Base-by-base conservation (phyloP, 2,888 invertebrate species). In the Mythimna pallens region DNA sequence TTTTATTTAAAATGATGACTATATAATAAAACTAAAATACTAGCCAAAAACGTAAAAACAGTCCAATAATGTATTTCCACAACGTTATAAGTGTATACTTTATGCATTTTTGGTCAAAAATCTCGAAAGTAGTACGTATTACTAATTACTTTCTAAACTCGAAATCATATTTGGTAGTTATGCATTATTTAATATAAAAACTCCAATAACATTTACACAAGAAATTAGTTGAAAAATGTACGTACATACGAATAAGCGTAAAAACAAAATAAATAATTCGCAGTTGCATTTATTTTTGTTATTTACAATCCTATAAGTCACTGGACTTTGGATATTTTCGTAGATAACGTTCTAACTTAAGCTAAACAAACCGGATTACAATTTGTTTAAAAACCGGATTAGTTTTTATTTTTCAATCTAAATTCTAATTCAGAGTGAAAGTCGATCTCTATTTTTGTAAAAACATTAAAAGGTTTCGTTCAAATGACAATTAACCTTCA, bases 401-500 rank as follows among this genome's bases (percentile, higher is more conserved):
- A 2, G 2, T 52, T 20, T 59, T 61, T 71, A 70, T 22, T 57
- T 58, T 78, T 77, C 54, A 58, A 73, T 78, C 59, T 70, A 65
- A 67, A 67, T 74, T 80, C 80, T 70, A 79, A 68, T 83, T 65
- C 22, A 7, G 57, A 22, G 1, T 36, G 20, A 68, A 72, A 65
- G 47, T 3, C 47, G 52, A 59, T 0, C 61, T 22, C 43, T 63
- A 54, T 77, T 82, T 71, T 68, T 71, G 64, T 54, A 36, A 5
- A 30, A 62, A 30, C 68, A 82, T 72, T 70, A 63, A 50, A 77
- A 50, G 30, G 50, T 61, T 61, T 77, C 54, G 12, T 82, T 54
- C 10, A 64, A 65, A 77, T 34, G 54, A 54, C 36, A 71, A 82
- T 82, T 62, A 65, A 63, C 67, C 54, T 54, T 65, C 65, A 68